phyloP scores from a whole-genome alignment of 1,140 invertebrate genomes.

The Musca vetustissima region DNA sequence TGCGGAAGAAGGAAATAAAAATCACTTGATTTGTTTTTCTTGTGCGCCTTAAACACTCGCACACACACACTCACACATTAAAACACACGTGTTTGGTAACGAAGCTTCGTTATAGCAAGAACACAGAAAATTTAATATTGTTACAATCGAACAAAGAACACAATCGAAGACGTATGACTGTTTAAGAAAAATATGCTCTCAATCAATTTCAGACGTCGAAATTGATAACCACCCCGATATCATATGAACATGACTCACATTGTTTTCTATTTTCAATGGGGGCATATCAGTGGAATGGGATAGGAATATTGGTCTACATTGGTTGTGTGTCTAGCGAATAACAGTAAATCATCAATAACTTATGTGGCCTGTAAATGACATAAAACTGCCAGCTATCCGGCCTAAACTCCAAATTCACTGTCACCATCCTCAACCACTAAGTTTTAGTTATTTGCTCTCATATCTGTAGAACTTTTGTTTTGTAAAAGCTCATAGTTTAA shows the following conservation, averaged over 20 bases:
- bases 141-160: constrained; percentile 4
- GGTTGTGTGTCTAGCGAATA: background rate
- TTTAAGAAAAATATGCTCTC: constrained; percentile 18
- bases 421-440: background rate
- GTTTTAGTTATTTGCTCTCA: background rate
- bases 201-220: constrained; percentile 16
- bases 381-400: background rate
- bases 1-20: background rate
- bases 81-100: too few relatives aligned
- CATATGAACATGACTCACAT: background rate
- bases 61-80: too few relatives aligned
- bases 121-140: background rate
- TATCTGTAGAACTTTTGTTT: too few relatives aligned
- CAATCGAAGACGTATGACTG: constrained; percentile 9
- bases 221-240: constrained; percentile 4
- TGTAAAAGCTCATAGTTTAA: too few relatives aligned
- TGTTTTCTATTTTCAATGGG: background rate
- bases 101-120: too few relatives aligned
- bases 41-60: background rate
- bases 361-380: constrained; percentile 13
- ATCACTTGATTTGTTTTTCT: background rate
- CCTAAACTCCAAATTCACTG: background rate
- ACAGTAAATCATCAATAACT: constrained; percentile 18
- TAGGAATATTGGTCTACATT: background rate
- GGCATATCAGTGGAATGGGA: background rate